A percentile compares a stretch with the other conserved stretches of the same genome.
Evolutionary conservation across 2,113 vertebrate species (phyloP).

Genomic region (Aldabrachelys gigantea): DNA sequence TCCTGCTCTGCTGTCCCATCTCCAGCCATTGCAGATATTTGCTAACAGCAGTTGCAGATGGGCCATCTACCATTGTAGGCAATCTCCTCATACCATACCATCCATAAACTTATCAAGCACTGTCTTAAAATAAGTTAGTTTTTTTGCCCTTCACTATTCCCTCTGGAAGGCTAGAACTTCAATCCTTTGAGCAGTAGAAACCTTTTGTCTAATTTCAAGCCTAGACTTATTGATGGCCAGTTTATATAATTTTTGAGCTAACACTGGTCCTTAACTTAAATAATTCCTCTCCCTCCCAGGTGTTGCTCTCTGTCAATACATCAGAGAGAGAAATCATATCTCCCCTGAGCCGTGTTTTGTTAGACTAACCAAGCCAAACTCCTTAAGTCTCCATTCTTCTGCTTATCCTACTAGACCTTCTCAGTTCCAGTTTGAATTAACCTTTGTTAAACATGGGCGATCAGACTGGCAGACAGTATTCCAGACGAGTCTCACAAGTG

Average conservation of each 20-base stretch:
- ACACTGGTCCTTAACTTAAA: no score
- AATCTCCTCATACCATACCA: background rate
- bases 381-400: background rate
- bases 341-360: background rate
- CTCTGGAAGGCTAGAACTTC: background rate
- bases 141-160: background rate
- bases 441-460: background rate
- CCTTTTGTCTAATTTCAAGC: background rate
- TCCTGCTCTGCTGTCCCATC: background rate
- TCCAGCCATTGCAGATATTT: background rate
- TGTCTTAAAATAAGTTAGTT: background rate
- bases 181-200: background rate
- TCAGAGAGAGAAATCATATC: background rate
- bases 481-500: background rate
- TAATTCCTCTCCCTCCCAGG: background rate
- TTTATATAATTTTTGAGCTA: background rate
- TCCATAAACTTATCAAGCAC: background rate
- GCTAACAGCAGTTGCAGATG: background rate
- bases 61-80: background rate
- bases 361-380: background rate
- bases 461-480: background rate
- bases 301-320: no score
- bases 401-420: background rate
- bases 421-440: background rate
- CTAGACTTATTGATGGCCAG: background rate